Percentiles rank a stretch among this genome's conserved stretches.
Evolutionary conservation across 2,888 invertebrate species (phyloP).

Genomic region (Altica lythri): DNA sequence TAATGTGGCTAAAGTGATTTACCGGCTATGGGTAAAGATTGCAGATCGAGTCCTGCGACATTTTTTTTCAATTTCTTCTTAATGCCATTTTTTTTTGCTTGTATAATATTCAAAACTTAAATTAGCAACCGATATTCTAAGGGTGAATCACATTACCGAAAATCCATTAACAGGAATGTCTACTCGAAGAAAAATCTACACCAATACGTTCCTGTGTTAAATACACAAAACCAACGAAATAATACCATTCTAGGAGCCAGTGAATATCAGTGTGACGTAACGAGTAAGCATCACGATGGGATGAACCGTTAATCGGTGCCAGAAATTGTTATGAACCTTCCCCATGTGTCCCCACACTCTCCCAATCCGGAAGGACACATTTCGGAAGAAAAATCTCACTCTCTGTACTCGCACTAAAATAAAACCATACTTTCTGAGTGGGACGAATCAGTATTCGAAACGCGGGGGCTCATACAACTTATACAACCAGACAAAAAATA

Average conservation of each 20-base stretch:
- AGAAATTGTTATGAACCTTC: constrained; percentile 25
- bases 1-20: no score
- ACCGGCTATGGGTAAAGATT: no score
- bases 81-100: no score
- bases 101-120: no score
- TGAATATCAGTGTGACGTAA: constrained; percentile 26
- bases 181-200: no score
- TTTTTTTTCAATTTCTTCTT: no score
- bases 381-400: constrained; percentile 17
- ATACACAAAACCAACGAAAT: constrained; percentile 23
- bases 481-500: constrained; percentile 10
- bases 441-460: constrained; percentile 32
- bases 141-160: no score
- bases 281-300: background rate
- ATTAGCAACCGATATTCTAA: no score
- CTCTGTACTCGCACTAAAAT: constrained; percentile 28
- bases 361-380: constrained; percentile 30
- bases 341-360: background rate
- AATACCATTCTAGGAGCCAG: constrained; percentile 33
- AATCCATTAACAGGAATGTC: background rate
- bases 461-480: constrained; percentile 22
- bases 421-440: constrained; percentile 31
- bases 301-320: constrained; percentile 18
- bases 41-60: no score
- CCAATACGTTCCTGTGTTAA: constrained; percentile 20